These are phyloP conservation scores for Phaedon cochleariae DNA, from an alignment of 2,888 invertebrate species.

Conservation along the genomic window DNA sequence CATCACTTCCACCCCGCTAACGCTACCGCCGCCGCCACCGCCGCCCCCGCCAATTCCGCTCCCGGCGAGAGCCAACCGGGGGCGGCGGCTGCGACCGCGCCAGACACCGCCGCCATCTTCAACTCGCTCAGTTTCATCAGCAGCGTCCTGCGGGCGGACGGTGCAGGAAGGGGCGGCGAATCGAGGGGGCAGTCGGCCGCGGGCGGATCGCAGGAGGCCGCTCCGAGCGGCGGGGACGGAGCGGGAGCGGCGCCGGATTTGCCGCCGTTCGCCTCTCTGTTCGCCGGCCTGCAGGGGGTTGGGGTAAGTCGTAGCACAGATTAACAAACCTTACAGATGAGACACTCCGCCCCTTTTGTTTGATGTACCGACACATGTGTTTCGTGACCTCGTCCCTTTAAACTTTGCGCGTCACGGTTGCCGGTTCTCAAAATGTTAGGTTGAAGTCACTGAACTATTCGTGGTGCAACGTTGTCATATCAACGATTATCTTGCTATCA, in stretches of 20 bases:
- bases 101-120: not conserved
- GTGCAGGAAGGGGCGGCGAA: not conserved
- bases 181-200: slow-evolving; percentile 17
- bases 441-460: no score
- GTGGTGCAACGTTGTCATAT: no score
- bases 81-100: not conserved
- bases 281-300: slow-evolving; percentile 24
- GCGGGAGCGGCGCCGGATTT: slow-evolving; percentile 18
- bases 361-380: no score
- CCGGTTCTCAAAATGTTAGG: no score
- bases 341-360: no score
- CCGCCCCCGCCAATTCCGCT: no score
- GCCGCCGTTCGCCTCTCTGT: slow-evolving; percentile 25
- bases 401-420: no score
- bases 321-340: no score
- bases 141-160: not conserved
- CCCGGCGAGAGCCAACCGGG: not conserved
- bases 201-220: slow-evolving; percentile 5
- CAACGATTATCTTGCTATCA: no score
- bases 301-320: slow-evolving; percentile 36
- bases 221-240: not conserved
- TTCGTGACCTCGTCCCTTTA: no score
- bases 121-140: not conserved
- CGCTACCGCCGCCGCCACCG: slow-evolving; percentile 18
- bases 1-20: slow-evolving; percentile 15